These are phyloP conservation scores for Trimorus sp. DNA, from an alignment of 2,888 invertebrate species.

Conservation along the genomic window DNA sequence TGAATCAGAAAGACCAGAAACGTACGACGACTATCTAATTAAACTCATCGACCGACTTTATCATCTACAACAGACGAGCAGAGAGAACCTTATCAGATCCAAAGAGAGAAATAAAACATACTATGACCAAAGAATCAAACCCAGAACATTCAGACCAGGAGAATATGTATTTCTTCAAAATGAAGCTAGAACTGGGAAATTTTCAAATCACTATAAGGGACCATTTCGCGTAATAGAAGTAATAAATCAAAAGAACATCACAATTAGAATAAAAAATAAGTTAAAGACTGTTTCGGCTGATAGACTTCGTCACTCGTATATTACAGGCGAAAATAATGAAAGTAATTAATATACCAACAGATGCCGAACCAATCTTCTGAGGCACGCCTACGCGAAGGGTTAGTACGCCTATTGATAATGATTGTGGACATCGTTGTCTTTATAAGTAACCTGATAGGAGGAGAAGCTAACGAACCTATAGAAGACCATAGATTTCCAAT, in stretches of 20 bases:
- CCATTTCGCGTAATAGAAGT: constrained; percentile 43
- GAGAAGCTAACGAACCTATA: no score
- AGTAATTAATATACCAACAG: not conserved
- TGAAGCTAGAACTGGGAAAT: constrained; percentile 26
- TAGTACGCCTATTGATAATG: no score
- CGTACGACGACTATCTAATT: constrained; percentile 3
- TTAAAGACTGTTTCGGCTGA: constrained; percentile 7
- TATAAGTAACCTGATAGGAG: no score
- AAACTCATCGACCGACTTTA: constrained; percentile 11
- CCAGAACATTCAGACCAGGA: constrained; percentile 9
- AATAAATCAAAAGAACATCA: constrained; percentile 18
- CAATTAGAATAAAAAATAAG: constrained; percentile 14
- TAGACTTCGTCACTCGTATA: not conserved
- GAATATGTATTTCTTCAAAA: constrained; percentile 21
- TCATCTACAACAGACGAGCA: not conserved
- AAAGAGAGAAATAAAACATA: constrained; percentile 21
- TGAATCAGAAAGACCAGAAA: not conserved
- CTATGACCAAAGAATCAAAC: not conserved
- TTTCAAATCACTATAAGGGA: constrained; percentile 21
- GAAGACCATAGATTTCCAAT: no score
- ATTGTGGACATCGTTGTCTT: no score
- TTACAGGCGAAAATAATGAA: not conserved
- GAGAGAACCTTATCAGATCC: constrained; percentile 21
- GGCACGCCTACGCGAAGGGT: no score
- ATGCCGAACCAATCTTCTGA: no score